These are phyloP conservation scores for Petrocephalus schoutedeni DNA, from an alignment of 2,797 vertebrate genomes.

Conservation along the genomic window DNA sequence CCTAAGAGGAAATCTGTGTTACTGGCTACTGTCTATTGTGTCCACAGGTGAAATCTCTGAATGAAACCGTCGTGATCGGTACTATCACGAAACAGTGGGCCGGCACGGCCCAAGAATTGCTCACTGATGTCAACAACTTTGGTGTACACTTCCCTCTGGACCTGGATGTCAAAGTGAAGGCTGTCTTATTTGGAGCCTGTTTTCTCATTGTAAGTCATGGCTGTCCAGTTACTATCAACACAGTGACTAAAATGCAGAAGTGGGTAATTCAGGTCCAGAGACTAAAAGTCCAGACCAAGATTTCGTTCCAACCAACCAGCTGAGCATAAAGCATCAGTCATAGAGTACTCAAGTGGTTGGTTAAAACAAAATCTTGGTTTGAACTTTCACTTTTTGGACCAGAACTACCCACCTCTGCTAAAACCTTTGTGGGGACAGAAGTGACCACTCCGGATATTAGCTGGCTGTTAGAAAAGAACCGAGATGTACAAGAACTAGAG, in stretches of 20 bases:
- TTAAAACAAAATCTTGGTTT: too few relatives aligned
- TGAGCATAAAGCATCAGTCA: not conserved
- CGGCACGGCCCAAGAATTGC: constrained; percentile 52
- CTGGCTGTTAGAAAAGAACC: too few relatives aligned
- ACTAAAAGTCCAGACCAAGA: not conserved
- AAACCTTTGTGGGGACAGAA: too few relatives aligned
- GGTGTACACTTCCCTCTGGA: constrained; percentile 63
- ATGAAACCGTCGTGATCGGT: constrained; percentile 54
- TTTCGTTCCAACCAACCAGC: not conserved
- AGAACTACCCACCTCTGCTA: too few relatives aligned
- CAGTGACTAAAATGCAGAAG: not conserved
- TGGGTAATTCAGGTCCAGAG: not conserved
- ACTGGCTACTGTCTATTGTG: not conserved
- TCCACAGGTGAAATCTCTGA: constrained; percentile 54
- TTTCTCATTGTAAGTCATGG: constrained; percentile 65
- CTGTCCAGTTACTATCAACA: too few relatives aligned
- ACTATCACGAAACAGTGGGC: constrained; percentile 67
- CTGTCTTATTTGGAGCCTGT: constrained; percentile 60
- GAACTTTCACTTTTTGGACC: too few relatives aligned
- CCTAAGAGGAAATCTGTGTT: not conserved
- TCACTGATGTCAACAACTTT: constrained; percentile 64
- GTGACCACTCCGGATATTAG: too few relatives aligned
- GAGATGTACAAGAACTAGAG: too few relatives aligned
- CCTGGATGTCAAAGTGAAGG: constrained; percentile 62
- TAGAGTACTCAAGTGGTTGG: not conserved